These are phyloP conservation scores for Embiotoca jacksoni DNA, from an alignment of 2,113 vertebrate genomes.

Conservation along the genomic window DNA sequence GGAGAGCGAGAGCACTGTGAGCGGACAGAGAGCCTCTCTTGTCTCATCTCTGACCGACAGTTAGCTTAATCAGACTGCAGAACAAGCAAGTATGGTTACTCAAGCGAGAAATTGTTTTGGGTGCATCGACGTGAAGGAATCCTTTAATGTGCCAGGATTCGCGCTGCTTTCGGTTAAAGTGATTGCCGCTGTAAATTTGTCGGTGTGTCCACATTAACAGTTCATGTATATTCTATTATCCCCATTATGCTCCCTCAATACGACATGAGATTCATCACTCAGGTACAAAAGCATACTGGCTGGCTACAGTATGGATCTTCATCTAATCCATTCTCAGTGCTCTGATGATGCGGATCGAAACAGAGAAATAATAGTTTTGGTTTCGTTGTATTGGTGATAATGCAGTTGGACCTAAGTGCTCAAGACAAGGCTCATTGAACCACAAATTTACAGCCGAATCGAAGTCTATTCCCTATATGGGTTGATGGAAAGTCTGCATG, in stretches of 20 bases:
- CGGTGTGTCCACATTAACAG: conserved; percentile 62
- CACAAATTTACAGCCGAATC: conserved; percentile 38
- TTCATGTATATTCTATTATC: conserved; percentile 64
- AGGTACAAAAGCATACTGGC: background rate
- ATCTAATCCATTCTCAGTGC: conserved; percentile 1
- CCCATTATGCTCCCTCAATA: conserved; percentile 46
- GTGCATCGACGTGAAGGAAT: conserved; percentile 64
- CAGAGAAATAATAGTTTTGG: conserved; percentile 40
- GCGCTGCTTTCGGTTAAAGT: conserved; percentile 60
- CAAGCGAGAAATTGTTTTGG: conserved; percentile 82
- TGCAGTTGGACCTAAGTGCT: background rate
- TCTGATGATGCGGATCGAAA: conserved; percentile 20
- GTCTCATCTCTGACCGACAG: conserved; percentile 46
- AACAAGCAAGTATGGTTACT: conserved; percentile 69
- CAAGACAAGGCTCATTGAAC: conserved; percentile 25
- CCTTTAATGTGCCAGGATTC: conserved; percentile 67
- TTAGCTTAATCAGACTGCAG: conserved; percentile 73
- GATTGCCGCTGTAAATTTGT: conserved; percentile 64
- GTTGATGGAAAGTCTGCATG: background rate
- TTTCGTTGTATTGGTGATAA: conserved; percentile 10
- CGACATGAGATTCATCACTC: conserved; percentile 22
- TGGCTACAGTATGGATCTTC: conserved; percentile 14
- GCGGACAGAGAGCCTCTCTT: conserved; percentile 12
- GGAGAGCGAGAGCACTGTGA: background rate
- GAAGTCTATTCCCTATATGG: conserved; percentile 1